Evolutionary conservation across 2,113 vertebrate genomes (phyloP).

Genomic region (Pipa parva): DNA sequence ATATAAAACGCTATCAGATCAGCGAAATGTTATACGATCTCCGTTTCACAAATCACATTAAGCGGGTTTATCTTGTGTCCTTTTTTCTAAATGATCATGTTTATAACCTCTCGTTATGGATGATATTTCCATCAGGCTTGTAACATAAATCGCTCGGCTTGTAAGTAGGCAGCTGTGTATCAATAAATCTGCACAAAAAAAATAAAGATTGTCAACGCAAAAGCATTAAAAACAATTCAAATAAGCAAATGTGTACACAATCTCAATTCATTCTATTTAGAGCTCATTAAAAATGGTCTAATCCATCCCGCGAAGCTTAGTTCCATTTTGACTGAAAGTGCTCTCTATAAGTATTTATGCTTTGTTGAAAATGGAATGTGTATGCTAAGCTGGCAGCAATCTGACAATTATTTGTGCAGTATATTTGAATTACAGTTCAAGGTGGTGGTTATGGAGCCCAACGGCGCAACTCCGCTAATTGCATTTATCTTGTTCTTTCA

Average conservation of each 20-base stretch:
- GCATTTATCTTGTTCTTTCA: conserved; percentile 22
- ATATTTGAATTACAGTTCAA: conserved; percentile 34
- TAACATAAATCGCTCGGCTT: not conserved
- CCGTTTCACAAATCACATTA: too few relatives aligned
- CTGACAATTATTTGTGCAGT: conserved; percentile 5
- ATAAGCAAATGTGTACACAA: not conserved
- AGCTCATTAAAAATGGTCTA: conserved; percentile 7
- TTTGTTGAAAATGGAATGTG: not conserved
- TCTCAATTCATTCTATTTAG: not conserved
- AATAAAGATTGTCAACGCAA: not conserved
- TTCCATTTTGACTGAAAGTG: not conserved
- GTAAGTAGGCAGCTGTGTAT: not conserved
- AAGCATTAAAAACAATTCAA: not conserved
- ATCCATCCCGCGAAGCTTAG: conserved; percentile 3
- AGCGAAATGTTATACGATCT: too few relatives aligned
- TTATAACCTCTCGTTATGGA: too few relatives aligned
- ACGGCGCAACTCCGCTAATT: conserved; percentile 15
- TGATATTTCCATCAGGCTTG: too few relatives aligned
- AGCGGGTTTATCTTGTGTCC: too few relatives aligned
- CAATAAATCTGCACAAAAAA: not conserved
- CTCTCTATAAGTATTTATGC: not conserved
- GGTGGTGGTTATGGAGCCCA: conserved; percentile 20
- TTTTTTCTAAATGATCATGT: too few relatives aligned
- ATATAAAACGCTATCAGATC: too few relatives aligned
- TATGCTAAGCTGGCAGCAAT: not conserved